These are phyloP conservation scores for Pyrgilauda ruficollis DNA, from an alignment of 2,113 vertebrate genomes.

Conservation along the genomic window DNA sequence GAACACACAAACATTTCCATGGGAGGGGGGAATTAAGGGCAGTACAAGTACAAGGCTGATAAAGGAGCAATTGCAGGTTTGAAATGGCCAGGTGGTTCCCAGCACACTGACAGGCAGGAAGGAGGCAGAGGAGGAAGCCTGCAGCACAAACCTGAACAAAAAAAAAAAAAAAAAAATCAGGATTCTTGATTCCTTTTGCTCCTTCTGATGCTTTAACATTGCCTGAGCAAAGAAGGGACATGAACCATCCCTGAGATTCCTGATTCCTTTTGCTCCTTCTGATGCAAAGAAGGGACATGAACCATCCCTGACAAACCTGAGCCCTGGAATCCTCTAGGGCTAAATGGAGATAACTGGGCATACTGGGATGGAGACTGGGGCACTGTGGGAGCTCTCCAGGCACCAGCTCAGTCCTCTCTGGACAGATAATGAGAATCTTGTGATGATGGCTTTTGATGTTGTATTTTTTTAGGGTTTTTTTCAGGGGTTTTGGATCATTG, in stretches of 20 bases:
- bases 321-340: not conserved
- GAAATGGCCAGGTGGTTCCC: not conserved
- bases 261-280: not conserved
- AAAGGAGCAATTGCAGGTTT: not conserved
- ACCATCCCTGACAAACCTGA: not conserved
- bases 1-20: not conserved
- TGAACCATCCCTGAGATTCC: not conserved
- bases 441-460: not conserved
- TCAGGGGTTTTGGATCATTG: no score
- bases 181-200: not conserved
- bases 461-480: accelerated
- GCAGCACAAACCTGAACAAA: not conserved
- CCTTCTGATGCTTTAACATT: not conserved
- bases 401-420: not conserved
- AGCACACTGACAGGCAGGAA: not conserved
- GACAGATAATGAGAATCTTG: not conserved
- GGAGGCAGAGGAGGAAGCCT: not conserved
- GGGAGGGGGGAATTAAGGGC: not conserved
- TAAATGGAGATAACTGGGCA: not conserved
- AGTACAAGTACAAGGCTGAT: not conserved
- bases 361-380: not conserved
- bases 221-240: no score
- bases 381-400: not conserved
- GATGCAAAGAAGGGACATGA: no score
- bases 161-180: not conserved